Evolutionary conservation across 1,140 invertebrate species (phyloP).

Genomic region (Orius laevigatus): DNA sequence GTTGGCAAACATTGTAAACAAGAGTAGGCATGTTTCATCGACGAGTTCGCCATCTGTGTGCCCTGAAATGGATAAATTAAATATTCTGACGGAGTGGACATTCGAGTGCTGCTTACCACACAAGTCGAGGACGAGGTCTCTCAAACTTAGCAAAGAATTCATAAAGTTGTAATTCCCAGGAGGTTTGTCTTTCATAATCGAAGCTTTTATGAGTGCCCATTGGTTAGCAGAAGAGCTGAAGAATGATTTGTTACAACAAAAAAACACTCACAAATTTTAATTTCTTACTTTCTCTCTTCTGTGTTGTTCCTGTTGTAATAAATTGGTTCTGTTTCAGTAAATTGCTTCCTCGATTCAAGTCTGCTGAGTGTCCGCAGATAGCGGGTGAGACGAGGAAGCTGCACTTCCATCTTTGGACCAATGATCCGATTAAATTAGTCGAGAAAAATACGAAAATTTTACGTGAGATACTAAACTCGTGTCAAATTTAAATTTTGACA

Average conservation of each 20-base stretch:
- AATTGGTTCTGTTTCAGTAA: conserved; percentile 12
- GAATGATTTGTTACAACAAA: not conserved
- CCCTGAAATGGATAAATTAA: conserved; percentile 16
- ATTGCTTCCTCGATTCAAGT: conserved; percentile 18
- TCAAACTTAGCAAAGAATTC: not conserved
- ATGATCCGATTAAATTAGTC: too few relatives aligned
- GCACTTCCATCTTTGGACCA: conserved; percentile 3
- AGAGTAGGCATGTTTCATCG: conserved; percentile 42
- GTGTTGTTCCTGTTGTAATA: conserved; percentile 15
- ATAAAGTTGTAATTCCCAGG: not conserved
- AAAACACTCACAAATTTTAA: not conserved
- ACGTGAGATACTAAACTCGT: not conserved
- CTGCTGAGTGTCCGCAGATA: conserved; percentile 20
- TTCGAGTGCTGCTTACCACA: too few relatives aligned
- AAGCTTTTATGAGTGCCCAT: not conserved
- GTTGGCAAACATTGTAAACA: conserved; percentile 41
- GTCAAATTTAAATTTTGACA: not conserved
- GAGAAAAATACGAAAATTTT: too few relatives aligned
- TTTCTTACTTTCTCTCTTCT: conserved; percentile 14
- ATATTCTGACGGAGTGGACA: not conserved
- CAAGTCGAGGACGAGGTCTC: too few relatives aligned
- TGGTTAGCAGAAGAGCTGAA: not conserved
- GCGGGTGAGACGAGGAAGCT: conserved; percentile 22
- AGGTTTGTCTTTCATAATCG: not conserved
- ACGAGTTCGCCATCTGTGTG: conserved; percentile 36